These are phyloP conservation scores for Apotomis capreana DNA, from an alignment of 2,888 invertebrate genomes.

Conservation along the genomic window DNA sequence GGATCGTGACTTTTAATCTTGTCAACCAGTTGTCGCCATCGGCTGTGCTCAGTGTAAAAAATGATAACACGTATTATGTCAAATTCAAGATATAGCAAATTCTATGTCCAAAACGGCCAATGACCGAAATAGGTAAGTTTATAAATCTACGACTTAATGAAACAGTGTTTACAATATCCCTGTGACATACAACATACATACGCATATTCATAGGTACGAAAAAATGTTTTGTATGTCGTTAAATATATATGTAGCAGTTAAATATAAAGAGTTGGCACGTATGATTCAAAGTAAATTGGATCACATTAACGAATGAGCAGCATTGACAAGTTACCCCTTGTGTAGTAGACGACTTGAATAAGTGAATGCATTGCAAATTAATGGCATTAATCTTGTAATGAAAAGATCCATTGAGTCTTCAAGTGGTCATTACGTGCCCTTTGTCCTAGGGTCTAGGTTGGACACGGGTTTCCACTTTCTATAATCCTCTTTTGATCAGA, in stretches of 20 bases:
- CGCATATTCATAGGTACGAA: too few relatives aligned
- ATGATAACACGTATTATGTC: too few relatives aligned
- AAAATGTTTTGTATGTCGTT: too few relatives aligned
- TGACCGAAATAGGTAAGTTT: too few relatives aligned
- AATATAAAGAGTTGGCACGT: neutral
- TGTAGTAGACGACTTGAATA: constrained; percentile 51
- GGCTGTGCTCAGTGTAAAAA: too few relatives aligned
- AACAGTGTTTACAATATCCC: too few relatives aligned
- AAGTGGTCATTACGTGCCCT: constrained; percentile 45
- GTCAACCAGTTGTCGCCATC: too few relatives aligned
- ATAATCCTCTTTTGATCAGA: constrained; percentile 24
- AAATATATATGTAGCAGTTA: neutral
- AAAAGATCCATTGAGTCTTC: constrained; percentile 54
- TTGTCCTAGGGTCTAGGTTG: constrained; percentile 28
- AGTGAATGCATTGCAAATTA: constrained; percentile 50
- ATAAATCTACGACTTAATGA: too few relatives aligned
- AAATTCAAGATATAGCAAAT: too few relatives aligned
- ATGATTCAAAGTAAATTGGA: constrained; percentile 1
- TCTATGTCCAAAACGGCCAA: too few relatives aligned
- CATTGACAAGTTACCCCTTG: constrained; percentile 55
- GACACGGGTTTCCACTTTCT: constrained; percentile 38
- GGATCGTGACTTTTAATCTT: too few relatives aligned
- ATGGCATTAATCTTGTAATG: constrained; percentile 58
- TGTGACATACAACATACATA: too few relatives aligned
- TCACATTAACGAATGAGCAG: constrained; percentile 32